Base-by-base conservation (phyloP, 2,797 vertebrate species). In the Gobionotothen gibberifrons region DNA sequence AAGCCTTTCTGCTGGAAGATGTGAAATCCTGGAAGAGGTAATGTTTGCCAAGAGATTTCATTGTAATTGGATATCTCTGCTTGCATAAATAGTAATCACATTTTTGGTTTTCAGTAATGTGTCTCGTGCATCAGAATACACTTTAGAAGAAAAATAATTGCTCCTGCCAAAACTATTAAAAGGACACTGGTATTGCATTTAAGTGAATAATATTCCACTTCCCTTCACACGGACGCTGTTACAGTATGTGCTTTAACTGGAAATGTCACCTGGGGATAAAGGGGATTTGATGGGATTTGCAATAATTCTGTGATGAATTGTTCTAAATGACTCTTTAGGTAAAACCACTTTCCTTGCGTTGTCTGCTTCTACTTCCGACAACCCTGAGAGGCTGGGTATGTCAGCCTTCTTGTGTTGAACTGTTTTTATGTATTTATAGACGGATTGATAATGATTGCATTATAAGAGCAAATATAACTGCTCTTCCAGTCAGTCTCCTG, bases 21-120 rank as follows among this genome's bases (percentile, higher is more conserved):
- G 87, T 90, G 86, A 87, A 86, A 92, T 87, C 86, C 76, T 74
- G 80, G 82, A 89, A 92, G 85, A 90, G 79, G 85, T 85, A 87
- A 90, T 94, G 90, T 94, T 94, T 93, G 89, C 88, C 73, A 55
- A 88, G 89, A 84, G 92, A 93, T 93, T 91, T 90, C 77, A 78
- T 55, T 75, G 80, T 94, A 93, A 94, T 93, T 93, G 90, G 92
- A 93, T 89, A 86, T 90, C 87, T 78, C 74, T 80, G 75, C 78
- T 85, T 88, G 90, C 87, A 93, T 92, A 89, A 90, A 92, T 85
- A 93, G 82, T 85, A 82, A 90, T 93, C 78, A 84, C 71, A 85
- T 88, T 91, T 91, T 84, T 79, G 83, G 65, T 79, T 89, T 84
- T 88, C 77, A n/a, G 89, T 86, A 81, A 88, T 86, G 79, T 76